Conservation (phyloP, 1,140 invertebrate genomes). For the Drosophila lacteicornis region DNA sequence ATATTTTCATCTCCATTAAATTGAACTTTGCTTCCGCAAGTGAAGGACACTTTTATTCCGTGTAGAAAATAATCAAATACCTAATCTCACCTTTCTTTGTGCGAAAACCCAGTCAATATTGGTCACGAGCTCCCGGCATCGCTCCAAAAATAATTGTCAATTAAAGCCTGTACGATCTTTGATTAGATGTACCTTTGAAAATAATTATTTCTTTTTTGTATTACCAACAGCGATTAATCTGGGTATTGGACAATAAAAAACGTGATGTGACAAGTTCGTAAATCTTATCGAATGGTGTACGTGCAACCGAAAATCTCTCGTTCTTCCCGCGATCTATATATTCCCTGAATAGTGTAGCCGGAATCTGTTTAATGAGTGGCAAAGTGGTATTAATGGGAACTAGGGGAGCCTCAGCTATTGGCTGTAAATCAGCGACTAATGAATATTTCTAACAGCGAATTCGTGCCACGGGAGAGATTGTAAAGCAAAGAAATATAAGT, state of each 20-base stretch:
- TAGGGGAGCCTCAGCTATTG: background rate
- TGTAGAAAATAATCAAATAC: background rate
- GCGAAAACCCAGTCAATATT: conserved; percentile 1
- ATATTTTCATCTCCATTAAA: background rate
- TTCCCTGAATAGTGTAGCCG: no score
- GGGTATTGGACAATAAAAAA: conserved; percentile 1
- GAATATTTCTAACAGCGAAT: background rate
- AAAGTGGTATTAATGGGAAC: background rate
- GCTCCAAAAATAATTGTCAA: conserved; percentile 15
- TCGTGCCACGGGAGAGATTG: background rate
- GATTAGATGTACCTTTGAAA: conserved; percentile 19
- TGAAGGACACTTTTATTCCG: background rate
- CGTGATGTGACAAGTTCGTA: conserved; percentile 22
- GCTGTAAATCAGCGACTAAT: background rate
- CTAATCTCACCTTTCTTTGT: background rate
- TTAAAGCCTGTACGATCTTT: conserved; percentile 16
- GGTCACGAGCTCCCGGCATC: background rate
- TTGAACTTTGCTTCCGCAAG: background rate
- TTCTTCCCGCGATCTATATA: background rate
- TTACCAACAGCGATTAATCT: conserved; percentile 16
- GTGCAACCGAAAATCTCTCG: conserved; percentile 1
- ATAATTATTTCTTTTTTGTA: conserved; percentile 5
- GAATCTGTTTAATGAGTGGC: background rate
- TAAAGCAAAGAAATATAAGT: background rate
- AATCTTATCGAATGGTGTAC: conserved; percentile 12